phyloP scores from a whole-genome alignment of 2,888 invertebrate genomes.

The Exocentrus adspersus region DNA sequence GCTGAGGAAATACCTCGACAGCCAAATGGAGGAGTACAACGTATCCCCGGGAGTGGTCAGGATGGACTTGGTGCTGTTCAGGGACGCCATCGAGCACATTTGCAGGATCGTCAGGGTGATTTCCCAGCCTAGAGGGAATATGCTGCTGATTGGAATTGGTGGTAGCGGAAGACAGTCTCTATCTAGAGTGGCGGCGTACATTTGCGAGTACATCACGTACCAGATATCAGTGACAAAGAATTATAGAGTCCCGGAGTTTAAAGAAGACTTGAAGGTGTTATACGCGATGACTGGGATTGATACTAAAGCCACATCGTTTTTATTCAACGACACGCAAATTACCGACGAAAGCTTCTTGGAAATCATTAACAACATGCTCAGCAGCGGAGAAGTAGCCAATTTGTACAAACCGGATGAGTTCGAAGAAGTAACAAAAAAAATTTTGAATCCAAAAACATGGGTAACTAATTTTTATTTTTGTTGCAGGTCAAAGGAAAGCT shows the following conservation, averaged over 20 bases:
- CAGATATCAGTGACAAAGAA: conserved; percentile 83
- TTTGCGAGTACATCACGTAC: conserved; percentile 81
- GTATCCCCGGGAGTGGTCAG: conserved; percentile 79
- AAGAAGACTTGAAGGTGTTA: conserved; percentile 82
- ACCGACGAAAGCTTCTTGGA: conserved; percentile 86
- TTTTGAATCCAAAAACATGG: no score
- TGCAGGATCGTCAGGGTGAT: conserved; percentile 84
- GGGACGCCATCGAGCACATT: conserved; percentile 87
- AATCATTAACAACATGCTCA: conserved; percentile 88
- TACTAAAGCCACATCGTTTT: conserved; percentile 78
- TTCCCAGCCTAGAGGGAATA: conserved; percentile 84
- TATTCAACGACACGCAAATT: conserved; percentile 88
- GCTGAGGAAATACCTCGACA: conserved; percentile 67
- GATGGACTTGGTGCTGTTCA: conserved; percentile 86
- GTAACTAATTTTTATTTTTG: neutral
- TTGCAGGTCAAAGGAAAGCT: conserved; percentile 71
- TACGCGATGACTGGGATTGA: conserved; percentile 81
- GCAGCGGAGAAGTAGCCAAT: conserved; percentile 88
- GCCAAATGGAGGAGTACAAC: conserved; percentile 81
- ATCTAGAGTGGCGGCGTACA: conserved; percentile 79
- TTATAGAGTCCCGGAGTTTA: conserved; percentile 80
- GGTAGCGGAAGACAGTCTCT: conserved; percentile 88
- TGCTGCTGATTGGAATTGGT: conserved; percentile 87
- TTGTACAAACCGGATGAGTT: conserved; percentile 89
- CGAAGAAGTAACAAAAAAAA: conserved; percentile 89